A percentile compares a stretch with the other conserved stretches of the same genome.
These are phyloP conservation scores for Diarsia brunnea DNA, from an alignment of 2,888 invertebrate species.

Conservation along the genomic window DNA sequence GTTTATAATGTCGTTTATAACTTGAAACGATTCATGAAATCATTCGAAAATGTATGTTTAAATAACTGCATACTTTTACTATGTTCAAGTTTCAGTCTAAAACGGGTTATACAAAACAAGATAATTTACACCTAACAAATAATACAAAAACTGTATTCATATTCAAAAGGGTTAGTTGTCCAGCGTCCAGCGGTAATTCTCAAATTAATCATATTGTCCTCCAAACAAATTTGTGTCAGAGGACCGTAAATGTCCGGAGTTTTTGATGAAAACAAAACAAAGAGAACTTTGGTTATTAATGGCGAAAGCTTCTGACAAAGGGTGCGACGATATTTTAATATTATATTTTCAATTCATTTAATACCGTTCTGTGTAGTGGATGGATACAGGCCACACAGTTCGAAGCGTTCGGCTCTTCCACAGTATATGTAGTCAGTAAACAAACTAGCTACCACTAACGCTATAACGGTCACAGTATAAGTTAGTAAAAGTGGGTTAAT, in stretches of 20 bases:
- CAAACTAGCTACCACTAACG: neutral
- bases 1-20: no score
- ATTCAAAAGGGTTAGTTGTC: slow-evolving; percentile 38
- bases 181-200: slow-evolving; percentile 20
- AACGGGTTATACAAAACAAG: slow-evolving; percentile 17
- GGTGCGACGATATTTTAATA: slow-evolving; percentile 41
- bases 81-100: neutral
- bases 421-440: neutral
- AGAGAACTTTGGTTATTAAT: slow-evolving; percentile 48
- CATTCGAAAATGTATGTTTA: neutral
- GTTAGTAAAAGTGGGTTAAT: neutral
- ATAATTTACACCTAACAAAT: slow-evolving; percentile 43
- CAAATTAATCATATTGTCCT: slow-evolving; percentile 59
- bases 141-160: slow-evolving; percentile 42
- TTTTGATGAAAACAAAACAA: slow-evolving; percentile 43
- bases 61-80: neutral
- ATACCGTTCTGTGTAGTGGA: slow-evolving; percentile 1
- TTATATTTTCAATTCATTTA: slow-evolving; percentile 28
- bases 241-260: slow-evolving; percentile 31
- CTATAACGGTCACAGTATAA: neutral
- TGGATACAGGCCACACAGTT: slow-evolving; percentile 19
- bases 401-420: slow-evolving; percentile 6
- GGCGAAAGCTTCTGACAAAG: slow-evolving; percentile 37
- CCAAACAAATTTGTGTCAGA: slow-evolving; percentile 48
- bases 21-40: neutral